Evolutionary conservation across 1,140 invertebrate species (phyloP).

Genomic region (Neodiprion lecontei): DNA sequence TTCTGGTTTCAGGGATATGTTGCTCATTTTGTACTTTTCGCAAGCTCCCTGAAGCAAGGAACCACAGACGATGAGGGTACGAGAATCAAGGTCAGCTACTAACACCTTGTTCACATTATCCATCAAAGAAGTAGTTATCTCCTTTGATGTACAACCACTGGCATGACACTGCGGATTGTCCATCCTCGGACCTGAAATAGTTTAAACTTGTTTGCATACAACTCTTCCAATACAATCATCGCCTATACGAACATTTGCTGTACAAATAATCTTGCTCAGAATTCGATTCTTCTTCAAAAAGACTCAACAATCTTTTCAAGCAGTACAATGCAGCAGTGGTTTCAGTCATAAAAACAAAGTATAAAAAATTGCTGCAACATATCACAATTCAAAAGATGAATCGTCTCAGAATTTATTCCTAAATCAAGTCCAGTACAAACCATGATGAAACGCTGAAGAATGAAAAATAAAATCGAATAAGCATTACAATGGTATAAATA

Average conservation of each 20-base stretch:
- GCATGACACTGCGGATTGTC: constrained; percentile 90
- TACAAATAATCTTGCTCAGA: too few species aligned
- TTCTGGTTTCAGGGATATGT: constrained; percentile 78
- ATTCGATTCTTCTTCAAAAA: too few species aligned
- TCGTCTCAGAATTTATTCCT: too few species aligned
- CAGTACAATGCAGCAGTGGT: too few species aligned
- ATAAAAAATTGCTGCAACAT: too few species aligned
- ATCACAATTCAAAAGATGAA: too few species aligned
- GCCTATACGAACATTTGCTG: too few species aligned
- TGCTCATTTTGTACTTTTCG: constrained; percentile 81
- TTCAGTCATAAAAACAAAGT: too few species aligned
- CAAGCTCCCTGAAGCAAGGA: constrained; percentile 89
- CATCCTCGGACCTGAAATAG: constrained; percentile 72
- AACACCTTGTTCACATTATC: constrained; percentile 94
- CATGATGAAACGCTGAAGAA: too few species aligned
- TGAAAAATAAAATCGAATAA: neutral
- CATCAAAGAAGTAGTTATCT: constrained; percentile 72
- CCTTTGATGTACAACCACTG: constrained; percentile 74
- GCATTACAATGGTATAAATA: constrained; percentile 1
- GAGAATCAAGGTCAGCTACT: constrained; percentile 82
- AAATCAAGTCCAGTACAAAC: too few species aligned
- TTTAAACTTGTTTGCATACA: neutral
- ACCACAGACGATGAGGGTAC: constrained; percentile 86
- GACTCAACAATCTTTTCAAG: too few species aligned
- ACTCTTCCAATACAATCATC: too few species aligned